Evolutionary conservation across 2,888 invertebrate species (phyloP).

Genomic region (Drosophila histrio): DNA sequence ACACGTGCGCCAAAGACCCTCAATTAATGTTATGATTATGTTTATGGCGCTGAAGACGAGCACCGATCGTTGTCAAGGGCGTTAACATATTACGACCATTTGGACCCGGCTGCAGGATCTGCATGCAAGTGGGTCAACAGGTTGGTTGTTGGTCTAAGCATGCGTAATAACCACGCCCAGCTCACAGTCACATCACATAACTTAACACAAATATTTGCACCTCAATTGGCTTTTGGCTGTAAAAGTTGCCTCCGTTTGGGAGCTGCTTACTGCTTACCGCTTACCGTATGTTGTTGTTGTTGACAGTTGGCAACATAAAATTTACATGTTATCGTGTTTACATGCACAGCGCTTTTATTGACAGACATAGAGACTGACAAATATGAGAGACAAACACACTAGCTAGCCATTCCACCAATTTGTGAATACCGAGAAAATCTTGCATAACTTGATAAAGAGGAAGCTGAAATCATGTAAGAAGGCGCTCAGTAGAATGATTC

Average conservation of each 20-base stretch:
- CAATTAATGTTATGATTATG: conserved; percentile 29
- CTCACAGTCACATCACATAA: conserved; percentile 30
- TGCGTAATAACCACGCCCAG: conserved; percentile 56
- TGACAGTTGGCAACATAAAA: conserved; percentile 70
- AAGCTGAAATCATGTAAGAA: conserved; percentile 6
- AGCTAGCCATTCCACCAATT: too few relatives aligned
- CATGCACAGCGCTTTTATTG: conserved; percentile 59
- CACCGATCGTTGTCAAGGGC: conserved; percentile 49
- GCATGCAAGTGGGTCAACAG: conserved; percentile 48
- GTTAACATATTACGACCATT: conserved; percentile 34
- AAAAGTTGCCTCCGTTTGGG: conserved; percentile 49
- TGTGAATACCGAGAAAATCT: conserved; percentile 45
- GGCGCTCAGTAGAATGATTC: not conserved
- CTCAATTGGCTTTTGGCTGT: conserved; percentile 45
- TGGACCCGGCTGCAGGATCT: conserved; percentile 7
- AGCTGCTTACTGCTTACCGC: conserved; percentile 20
- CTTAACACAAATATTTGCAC: conserved; percentile 59
- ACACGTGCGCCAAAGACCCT: conserved; percentile 51
- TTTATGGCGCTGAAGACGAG: conserved; percentile 27
- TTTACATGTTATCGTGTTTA: conserved; percentile 70
- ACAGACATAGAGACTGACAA: conserved; percentile 47
- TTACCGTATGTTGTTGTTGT: conserved; percentile 24
- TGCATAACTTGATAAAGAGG: conserved; percentile 55
- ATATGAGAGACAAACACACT: conserved; percentile 28
- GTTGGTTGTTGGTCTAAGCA: conserved; percentile 12